phyloP scores from a whole-genome alignment of 2,888 invertebrate species.

The Hirtodrosophila confusa region DNA sequence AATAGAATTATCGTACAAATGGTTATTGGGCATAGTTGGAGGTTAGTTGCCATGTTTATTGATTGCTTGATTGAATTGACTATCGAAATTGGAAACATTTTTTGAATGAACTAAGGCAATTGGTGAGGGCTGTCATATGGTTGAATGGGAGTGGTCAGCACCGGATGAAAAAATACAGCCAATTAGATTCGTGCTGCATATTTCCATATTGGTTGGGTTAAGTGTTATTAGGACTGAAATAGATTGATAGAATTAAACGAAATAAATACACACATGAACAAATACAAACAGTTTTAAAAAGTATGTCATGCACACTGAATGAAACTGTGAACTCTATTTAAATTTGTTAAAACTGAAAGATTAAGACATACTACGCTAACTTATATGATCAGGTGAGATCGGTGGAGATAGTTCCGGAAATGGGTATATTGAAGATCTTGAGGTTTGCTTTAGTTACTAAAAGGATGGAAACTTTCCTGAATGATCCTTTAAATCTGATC shows the following conservation, averaged over 20 bases:
- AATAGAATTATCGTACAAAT: constrained; percentile 71
- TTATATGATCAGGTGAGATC: no score
- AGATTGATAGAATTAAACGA: constrained; percentile 17
- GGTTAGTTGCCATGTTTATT: constrained; percentile 77
- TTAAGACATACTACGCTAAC: no score
- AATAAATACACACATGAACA: constrained; percentile 1
- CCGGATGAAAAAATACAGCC: background rate
- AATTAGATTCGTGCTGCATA: no score
- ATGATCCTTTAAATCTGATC: no score
- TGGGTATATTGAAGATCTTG: no score
- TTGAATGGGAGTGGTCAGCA: background rate
- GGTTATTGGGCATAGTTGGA: constrained; percentile 51
- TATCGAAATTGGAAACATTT: constrained; percentile 46
- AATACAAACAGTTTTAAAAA: no score
- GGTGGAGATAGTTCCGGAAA: no score
- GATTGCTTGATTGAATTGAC: constrained; percentile 75
- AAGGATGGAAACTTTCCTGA: no score
- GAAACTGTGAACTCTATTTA: no score
- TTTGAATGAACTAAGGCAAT: constrained; percentile 18
- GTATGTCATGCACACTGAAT: no score
- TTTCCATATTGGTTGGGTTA: background rate
- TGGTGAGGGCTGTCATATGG: constrained; percentile 4
- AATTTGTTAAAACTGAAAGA: no score
- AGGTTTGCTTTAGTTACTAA: no score
- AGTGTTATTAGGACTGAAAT: constrained; percentile 20